Conservation (phyloP, 2,113 vertebrate genomes). For the Cephalophus harveyi region DNA sequence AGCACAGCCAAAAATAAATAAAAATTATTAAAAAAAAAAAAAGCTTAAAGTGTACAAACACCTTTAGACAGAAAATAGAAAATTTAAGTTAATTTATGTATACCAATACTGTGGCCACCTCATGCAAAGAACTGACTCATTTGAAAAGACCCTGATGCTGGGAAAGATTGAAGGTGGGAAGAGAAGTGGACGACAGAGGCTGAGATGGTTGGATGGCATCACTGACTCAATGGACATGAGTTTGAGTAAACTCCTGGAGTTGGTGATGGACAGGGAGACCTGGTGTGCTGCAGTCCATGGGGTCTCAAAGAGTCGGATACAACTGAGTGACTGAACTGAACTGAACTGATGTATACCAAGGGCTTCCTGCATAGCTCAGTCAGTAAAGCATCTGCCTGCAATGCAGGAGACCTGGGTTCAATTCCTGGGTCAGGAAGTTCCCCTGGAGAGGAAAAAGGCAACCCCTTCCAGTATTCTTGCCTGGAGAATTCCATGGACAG, state of each 20-base stretch:
- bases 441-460: background rate
- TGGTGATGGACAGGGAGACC: background rate
- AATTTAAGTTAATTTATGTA: background rate
- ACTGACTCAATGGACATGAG: background rate
- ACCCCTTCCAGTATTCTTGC: background rate
- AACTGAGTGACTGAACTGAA: background rate
- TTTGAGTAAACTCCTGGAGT: background rate
- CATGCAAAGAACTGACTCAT: background rate
- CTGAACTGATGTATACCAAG: background rate
- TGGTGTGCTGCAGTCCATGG: background rate
- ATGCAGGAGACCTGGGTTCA: background rate
- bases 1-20: background rate
- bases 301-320: background rate
- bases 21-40: background rate
- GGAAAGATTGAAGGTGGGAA: background rate
- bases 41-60: background rate
- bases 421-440: background rate
- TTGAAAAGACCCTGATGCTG: background rate
- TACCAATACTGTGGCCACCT: background rate
- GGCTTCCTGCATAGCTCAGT: background rate
- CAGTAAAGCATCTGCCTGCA: background rate
- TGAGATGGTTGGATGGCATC: background rate
- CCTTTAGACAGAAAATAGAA: background rate
- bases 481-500: background rate
- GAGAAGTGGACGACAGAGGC: background rate